These are phyloP conservation scores for Spodoptera exigua DNA, from an alignment of 2,888 invertebrate genomes.

Conservation along the genomic window DNA sequence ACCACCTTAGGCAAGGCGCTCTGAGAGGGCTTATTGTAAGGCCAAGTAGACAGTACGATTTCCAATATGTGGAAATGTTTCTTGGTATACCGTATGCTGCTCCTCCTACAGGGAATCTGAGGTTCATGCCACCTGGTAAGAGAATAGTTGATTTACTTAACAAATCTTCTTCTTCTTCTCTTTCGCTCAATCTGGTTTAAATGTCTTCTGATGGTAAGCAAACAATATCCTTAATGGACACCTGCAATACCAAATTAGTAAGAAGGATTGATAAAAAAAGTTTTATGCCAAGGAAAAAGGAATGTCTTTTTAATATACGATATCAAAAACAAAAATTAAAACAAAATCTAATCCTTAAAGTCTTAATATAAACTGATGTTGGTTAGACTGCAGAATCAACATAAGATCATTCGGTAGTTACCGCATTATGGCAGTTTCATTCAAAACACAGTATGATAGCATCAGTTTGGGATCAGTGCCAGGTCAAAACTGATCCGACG, in stretches of 20 bases:
- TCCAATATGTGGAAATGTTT: conserved; percentile 92
- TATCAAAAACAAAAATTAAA: too few species aligned
- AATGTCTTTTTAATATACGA: too few species aligned
- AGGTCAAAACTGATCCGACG: conserved; percentile 38
- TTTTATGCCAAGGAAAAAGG: too few species aligned
- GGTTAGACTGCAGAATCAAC: background rate
- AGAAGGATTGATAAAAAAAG: background rate
- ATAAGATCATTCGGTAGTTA: conserved; percentile 5
- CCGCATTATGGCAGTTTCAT: conserved; percentile 26
- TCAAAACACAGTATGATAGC: conserved; percentile 35
- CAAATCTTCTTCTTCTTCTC: too few species aligned
- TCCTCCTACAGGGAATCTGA: conserved; percentile 92
- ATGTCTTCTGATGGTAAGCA: too few species aligned
- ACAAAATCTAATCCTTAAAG: too few species aligned
- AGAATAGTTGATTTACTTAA: background rate
- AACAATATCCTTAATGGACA: too few species aligned
- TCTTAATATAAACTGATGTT: too few species aligned
- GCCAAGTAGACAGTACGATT: conserved; percentile 90
- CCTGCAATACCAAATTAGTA: too few species aligned
- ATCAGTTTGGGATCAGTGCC: conserved; percentile 46
- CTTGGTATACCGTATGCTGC: conserved; percentile 95
- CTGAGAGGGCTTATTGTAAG: conserved; percentile 92
- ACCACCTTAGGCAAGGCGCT: conserved; percentile 91
- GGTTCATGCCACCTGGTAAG: conserved; percentile 95
- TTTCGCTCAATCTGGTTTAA: too few species aligned